Conservation (phyloP, 2,888 invertebrate genomes). For the Norana najaformis region DNA sequence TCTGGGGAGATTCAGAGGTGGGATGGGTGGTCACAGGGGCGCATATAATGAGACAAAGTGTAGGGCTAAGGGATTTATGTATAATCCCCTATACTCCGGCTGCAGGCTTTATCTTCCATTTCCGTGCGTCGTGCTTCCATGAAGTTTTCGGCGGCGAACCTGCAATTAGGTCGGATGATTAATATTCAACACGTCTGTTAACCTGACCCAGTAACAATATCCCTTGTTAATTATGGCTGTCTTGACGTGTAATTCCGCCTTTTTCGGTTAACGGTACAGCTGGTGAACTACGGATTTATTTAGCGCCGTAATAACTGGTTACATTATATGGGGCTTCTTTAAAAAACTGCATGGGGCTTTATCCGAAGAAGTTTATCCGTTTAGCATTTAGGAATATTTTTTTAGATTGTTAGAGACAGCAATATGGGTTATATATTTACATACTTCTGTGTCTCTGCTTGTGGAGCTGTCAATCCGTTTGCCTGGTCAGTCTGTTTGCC, state of each 20-base stretch:
- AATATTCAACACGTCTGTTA: conserved; percentile 3
- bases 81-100: neutral
- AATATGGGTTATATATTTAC: too few relatives aligned
- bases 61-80: neutral
- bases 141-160: neutral
- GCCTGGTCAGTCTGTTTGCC: too few relatives aligned
- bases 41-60: neutral
- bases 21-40: neutral
- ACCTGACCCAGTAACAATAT: conserved; percentile 13
- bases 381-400: too few relatives aligned
- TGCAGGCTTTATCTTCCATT: neutral
- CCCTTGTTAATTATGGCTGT: neutral
- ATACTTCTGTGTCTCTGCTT: too few relatives aligned
- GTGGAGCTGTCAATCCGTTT: too few relatives aligned
- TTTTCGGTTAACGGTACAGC: neutral
- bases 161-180: conserved; percentile 13
- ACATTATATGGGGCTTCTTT: neutral
- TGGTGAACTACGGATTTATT: neutral
- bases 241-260: neutral
- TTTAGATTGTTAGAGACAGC: too few relatives aligned
- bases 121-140: neutral
- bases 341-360: neutral
- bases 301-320: neutral
- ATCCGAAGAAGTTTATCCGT: too few relatives aligned
- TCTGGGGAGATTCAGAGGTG: neutral